phyloP scores from a whole-genome alignment of 2,113 vertebrate genomes.

The Mesembrinibis cayennensis region DNA sequence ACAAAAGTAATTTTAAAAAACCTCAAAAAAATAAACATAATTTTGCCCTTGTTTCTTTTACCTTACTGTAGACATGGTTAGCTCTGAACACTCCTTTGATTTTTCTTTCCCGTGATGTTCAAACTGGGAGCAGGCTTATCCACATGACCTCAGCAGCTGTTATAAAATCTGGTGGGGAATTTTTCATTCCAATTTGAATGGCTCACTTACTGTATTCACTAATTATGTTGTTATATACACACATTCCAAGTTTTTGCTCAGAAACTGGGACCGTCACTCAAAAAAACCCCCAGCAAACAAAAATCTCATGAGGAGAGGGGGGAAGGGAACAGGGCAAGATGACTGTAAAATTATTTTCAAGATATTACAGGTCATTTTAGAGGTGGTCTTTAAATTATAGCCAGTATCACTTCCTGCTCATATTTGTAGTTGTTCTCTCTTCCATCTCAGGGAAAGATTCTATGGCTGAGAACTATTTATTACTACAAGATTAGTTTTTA shows the following conservation, averaged over 20 bases:
- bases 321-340: not conserved
- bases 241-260: not conserved
- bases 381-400: not conserved
- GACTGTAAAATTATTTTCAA: not conserved
- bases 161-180: constrained; percentile 28
- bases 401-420: not conserved
- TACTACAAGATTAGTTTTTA: not conserved
- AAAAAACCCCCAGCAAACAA: not conserved
- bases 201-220: constrained; percentile 4
- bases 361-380: not conserved
- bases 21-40: not conserved
- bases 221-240: constrained; percentile 1
- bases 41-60: not conserved
- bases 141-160: constrained; percentile 29
- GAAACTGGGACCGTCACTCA: not conserved
- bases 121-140: constrained; percentile 26
- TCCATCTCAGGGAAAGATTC: not conserved
- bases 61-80: not conserved
- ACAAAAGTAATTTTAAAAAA: not conserved
- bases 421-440: not conserved
- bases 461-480: not conserved
- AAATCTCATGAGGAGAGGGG: not conserved
- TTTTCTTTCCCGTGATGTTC: constrained; percentile 23
- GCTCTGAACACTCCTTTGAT: constrained; percentile 16
- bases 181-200: constrained; percentile 15